A percentile compares a stretch with the other conserved stretches of the same genome.
Conservation (phyloP, 2,797 vertebrate species). For the Sphenodon punctatus region DNA sequence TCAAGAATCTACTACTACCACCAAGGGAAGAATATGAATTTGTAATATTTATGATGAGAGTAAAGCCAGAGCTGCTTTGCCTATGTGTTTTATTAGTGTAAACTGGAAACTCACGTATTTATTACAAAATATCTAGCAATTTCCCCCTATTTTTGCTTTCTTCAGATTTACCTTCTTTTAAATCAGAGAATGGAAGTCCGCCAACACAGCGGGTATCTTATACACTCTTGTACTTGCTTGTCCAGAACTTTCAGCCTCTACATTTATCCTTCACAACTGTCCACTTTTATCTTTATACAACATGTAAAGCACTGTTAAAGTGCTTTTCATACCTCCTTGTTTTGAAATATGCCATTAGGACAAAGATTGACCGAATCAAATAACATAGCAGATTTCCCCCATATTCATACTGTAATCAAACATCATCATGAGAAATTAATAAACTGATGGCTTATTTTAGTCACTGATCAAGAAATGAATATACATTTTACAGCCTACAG, state of each 20-base stretch:
- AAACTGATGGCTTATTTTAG: too few species aligned
- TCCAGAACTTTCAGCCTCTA: background rate
- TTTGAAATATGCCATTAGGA: background rate
- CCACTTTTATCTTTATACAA: background rate
- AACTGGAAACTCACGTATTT: constrained; percentile 35
- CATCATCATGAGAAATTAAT: too few species aligned
- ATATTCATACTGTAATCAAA: background rate
- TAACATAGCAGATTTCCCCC: background rate
- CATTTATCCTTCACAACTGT: background rate
- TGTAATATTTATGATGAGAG: constrained; percentile 53
- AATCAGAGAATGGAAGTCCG: background rate
- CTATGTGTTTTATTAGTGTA: constrained; percentile 29
- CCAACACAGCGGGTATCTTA: background rate
- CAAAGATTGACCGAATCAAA: background rate
- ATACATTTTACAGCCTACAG: too few species aligned
- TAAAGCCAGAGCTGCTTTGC: constrained; percentile 25
- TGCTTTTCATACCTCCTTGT: background rate
- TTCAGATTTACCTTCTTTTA: background rate
- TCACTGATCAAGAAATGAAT: too few species aligned
- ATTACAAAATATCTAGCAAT: constrained; percentile 17
- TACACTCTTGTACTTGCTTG: background rate
- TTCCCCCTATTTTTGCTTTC: background rate
- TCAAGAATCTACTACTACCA: constrained; percentile 19
- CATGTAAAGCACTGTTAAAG: background rate
- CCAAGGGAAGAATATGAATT: background rate